Conservation (phyloP, 2,888 invertebrate genomes). For the Apodemia mormo region DNA sequence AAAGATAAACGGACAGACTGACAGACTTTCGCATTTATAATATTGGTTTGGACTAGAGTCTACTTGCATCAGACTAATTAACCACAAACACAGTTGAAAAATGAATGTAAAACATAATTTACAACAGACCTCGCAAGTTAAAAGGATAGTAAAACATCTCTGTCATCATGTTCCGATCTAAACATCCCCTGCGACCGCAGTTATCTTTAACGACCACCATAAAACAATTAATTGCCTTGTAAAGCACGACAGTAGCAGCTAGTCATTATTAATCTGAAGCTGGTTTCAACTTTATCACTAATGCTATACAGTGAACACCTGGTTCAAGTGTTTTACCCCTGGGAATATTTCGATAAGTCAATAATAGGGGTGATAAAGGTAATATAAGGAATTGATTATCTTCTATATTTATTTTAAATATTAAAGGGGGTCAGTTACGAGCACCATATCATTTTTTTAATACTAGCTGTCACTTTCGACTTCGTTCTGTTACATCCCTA, state of each 20-base stretch:
- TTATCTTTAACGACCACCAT: constrained; percentile 67
- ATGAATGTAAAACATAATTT: too few relatives aligned
- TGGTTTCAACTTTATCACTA: constrained; percentile 49
- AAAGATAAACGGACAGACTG: too few relatives aligned
- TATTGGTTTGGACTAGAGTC: too few relatives aligned
- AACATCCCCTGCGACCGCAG: constrained; percentile 62
- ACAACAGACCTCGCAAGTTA: background rate
- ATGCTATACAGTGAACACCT: constrained; percentile 31
- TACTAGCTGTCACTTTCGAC: too few relatives aligned
- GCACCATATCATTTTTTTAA: too few relatives aligned
- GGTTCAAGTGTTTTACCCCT: constrained; percentile 35
- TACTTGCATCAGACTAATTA: too few relatives aligned
- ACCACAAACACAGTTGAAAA: too few relatives aligned
- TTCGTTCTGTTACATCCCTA: too few relatives aligned
- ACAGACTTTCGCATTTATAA: too few relatives aligned
- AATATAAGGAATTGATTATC: background rate
- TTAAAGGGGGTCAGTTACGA: background rate
- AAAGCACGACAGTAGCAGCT: constrained; percentile 61
- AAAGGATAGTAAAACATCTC: constrained; percentile 41
- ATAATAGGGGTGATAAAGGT: constrained; percentile 7
- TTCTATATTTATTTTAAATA: background rate
- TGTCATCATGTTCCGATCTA: constrained; percentile 49
- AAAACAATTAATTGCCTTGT: constrained; percentile 72
- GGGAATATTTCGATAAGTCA: constrained; percentile 6
- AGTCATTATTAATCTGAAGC: constrained; percentile 46